These are phyloP conservation scores for Chaetophractus vellerosus DNA, from an alignment of 2,797 vertebrate genomes.

Conservation along the genomic window DNA sequence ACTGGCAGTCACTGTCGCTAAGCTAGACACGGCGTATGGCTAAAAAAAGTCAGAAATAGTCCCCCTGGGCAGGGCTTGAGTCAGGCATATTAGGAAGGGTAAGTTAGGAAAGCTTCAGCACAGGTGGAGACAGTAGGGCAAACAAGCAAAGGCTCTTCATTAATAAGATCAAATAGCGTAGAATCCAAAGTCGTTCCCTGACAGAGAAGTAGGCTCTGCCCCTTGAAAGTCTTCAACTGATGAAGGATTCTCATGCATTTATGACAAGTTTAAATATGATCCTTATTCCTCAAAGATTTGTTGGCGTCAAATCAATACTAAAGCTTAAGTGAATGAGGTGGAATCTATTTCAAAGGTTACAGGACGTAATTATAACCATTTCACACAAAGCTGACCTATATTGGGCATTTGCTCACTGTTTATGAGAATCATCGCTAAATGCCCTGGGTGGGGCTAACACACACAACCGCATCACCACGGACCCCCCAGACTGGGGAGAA, in stretches of 20 bases:
- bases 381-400: fast-evolving
- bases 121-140: fast-evolving
- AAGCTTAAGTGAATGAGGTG: background rate
- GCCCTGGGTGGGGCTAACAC: background rate
- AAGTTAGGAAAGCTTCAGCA: background rate
- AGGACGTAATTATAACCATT: background rate
- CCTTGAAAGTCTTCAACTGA: background rate
- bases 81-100: background rate
- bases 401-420: too few relatives aligned
- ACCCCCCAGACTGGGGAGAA: fast-evolving
- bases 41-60: background rate
- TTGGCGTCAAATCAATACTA: background rate
- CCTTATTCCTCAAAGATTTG: background rate
- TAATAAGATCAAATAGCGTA: background rate
- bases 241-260: fast-evolving
- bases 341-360: too few relatives aligned
- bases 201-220: fast-evolving
- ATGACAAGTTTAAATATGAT: background rate
- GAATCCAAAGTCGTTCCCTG: background rate
- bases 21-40: fast-evolving
- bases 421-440: fast-evolving
- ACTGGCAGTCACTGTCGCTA: too few relatives aligned
- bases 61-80: background rate
- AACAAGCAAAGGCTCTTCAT: too few relatives aligned
- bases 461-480: fast-evolving